A percentile compares a stretch with the other conserved stretches of the same genome.
These are phyloP conservation scores for Tricholauxania praeusta DNA, from an alignment of 2,888 invertebrate species.

Conservation along the genomic window DNA sequence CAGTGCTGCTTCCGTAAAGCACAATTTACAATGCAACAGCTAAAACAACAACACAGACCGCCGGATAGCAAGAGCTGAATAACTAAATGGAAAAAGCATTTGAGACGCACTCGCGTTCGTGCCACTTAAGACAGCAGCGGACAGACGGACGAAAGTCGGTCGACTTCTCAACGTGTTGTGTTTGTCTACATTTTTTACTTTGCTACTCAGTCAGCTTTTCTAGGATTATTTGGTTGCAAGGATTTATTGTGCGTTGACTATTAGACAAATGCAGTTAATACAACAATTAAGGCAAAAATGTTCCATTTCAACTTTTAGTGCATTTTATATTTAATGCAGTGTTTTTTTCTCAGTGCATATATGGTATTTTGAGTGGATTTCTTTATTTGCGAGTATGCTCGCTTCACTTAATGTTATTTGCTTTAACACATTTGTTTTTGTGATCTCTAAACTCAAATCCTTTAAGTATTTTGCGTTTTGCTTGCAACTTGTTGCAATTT, in stretches of 20 bases:
- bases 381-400: too few species aligned
- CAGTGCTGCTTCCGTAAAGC: not conserved
- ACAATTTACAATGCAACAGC: not conserved
- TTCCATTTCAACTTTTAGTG: not conserved
- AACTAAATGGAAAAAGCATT: not conserved
- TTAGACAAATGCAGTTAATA: not conserved
- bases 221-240: constrained; percentile 5
- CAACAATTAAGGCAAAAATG: constrained; percentile 3
- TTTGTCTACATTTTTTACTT: not conserved
- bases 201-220: not conserved
- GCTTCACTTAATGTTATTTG: too few species aligned
- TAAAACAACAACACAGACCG: not conserved
- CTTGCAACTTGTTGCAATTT: too few species aligned
- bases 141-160: not conserved
- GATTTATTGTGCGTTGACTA: constrained; percentile 2
- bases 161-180: not conserved
- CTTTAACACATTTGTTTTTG: too few species aligned
- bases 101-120: too few species aligned
- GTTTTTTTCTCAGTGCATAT: too few species aligned
- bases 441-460: too few species aligned
- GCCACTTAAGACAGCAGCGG: too few species aligned
- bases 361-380: too few species aligned
- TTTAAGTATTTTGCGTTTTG: too few species aligned
- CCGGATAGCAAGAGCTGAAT: not conserved
- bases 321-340: not conserved